Evolutionary conservation across 2,888 invertebrate species (phyloP).

Genomic region (Dyspetes luteomarginatus): DNA sequence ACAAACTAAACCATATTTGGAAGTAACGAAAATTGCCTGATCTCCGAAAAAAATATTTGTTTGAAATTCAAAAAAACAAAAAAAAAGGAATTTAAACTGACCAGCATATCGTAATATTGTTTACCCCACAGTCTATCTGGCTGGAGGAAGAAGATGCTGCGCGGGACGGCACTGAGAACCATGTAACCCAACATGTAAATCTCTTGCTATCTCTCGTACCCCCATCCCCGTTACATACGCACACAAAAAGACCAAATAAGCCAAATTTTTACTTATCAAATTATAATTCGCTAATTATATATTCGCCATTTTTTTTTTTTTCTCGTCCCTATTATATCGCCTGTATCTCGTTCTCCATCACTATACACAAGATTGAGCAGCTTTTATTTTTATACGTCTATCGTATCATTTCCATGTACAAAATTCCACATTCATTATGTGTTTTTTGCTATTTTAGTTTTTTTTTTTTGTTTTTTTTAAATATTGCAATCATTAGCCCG

Average conservation of each 20-base stretch:
- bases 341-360: constrained; percentile 36
- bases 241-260: constrained; percentile 45
- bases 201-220: constrained; percentile 71
- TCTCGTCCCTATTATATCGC: constrained; percentile 26
- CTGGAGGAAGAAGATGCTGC: constrained; percentile 82
- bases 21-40: background rate
- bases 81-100: constrained; percentile 65
- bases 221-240: constrained; percentile 49
- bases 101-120: constrained; percentile 77
- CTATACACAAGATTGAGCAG: constrained; percentile 34
- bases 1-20: background rate
- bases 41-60: constrained; percentile 19
- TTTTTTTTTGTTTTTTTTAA: background rate
- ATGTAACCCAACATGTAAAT: constrained; percentile 82
- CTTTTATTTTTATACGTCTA: constrained; percentile 32
- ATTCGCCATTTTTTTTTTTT: constrained; percentile 44
- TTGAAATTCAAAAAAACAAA: constrained; percentile 2
- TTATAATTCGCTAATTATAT: constrained; percentile 57
- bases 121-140: constrained; percentile 83
- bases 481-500: constrained; percentile 40
- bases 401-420: constrained; percentile 11
- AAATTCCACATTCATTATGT: background rate
- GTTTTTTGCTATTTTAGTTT: background rate
- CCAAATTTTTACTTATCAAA: constrained; percentile 45
- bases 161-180: constrained; percentile 82